Evolutionary conservation across 64 coral and sea anemone genomes (phyloP), one percentile per base, ranked within the genome.

Genomic region (Anthopleura sola): DNA sequence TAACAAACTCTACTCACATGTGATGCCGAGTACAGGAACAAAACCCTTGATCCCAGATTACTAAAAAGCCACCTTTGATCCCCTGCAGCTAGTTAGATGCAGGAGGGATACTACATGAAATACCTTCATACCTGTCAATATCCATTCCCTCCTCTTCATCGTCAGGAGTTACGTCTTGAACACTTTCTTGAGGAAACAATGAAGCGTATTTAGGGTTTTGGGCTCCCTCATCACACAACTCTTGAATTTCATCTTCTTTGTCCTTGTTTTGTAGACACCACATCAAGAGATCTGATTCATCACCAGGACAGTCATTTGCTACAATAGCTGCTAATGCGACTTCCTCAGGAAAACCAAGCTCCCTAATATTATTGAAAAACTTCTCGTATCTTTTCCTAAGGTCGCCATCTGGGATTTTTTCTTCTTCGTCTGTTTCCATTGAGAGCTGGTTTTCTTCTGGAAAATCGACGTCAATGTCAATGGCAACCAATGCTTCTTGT

Each of bases 251-350:
- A 56, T 90, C 66, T 40, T 90, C n/a, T 0, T 90, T 88, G 5
- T 24, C 16, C 16, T 12, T 47, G 28, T 88, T 54, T 26, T 20
- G 66, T 11, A 71, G 1, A 84, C 49, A 77, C 88, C 88, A 90
- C 34, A 90, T 82, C 28, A 90, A 20, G 0, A 90, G 88, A 40
- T 90, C 88, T 31, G 88, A 68, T 38, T 90, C 88, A 0, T 74
- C 75, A 26, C 1, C 1, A 31, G 88, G 80, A 58, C 75, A 82
- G 44, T 90, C 56, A 53, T 82, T 84, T 4, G 88, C 54, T 3
- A 90, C 39, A 37, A 90, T 78, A 32, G 88, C 88, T 20, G 88
- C 88, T 34, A 90, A 21, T 2, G 88, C 88, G 56, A 90, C 49
- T 24, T 84, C 81, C 18, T 90, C 88, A 18, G 80, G 34, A 15